These are phyloP conservation scores for Chaetodon auriga DNA, from an alignment of 2,113 vertebrate species.

Conservation along the genomic window DNA sequence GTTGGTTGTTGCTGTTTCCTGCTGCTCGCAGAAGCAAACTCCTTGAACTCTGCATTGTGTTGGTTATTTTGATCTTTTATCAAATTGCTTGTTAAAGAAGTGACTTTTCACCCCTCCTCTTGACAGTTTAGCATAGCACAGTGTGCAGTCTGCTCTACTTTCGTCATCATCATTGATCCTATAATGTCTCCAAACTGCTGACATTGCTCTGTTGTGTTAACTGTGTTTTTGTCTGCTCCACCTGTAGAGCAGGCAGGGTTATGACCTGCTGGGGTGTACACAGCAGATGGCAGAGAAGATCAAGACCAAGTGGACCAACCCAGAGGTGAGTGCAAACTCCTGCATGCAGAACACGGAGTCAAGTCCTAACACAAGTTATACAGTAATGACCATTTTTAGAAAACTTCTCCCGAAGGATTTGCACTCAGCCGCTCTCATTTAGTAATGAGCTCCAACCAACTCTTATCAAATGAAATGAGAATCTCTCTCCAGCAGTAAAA, in stretches of 20 bases:
- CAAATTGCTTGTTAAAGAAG: no score
- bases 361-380: background rate
- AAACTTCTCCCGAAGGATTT: background rate
- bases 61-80: no score
- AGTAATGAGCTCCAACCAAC: slow-evolving; percentile 20
- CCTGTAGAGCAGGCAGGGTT: slow-evolving; percentile 86
- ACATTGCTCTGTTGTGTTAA: slow-evolving; percentile 30
- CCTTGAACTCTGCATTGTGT: no score
- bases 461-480: slow-evolving; percentile 38
- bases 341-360: slow-evolving; percentile 10
- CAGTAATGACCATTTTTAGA: background rate
- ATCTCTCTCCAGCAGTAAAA: slow-evolving; percentile 27
- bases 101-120: no score
- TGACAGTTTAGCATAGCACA: no score
- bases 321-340: slow-evolving; percentile 84
- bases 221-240: slow-evolving; percentile 53
- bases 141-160: no score
- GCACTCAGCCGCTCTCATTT: slow-evolving; percentile 14
- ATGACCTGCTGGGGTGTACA: slow-evolving; percentile 86
- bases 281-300: slow-evolving; percentile 90
- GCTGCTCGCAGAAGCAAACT: no score
- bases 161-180: no score
- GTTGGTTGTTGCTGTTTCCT: no score
- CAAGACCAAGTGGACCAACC: slow-evolving; percentile 90
- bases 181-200: no score